Percentiles rank a stretch among this genome's conserved stretches.
phyloP scores from a whole-genome alignment of 2,888 invertebrate species.

The Leucoma salicis region DNA sequence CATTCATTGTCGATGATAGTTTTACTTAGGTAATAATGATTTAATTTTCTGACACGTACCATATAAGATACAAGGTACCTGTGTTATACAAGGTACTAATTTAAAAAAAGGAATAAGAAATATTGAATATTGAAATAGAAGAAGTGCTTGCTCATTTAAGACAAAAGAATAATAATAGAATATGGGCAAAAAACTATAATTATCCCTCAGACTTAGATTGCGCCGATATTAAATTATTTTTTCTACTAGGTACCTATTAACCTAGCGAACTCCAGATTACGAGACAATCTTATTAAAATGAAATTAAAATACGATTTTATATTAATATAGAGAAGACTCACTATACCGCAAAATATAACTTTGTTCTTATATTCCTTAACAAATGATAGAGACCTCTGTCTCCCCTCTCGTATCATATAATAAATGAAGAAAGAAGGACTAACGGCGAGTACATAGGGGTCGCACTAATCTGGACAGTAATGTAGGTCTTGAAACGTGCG shows the following conservation, averaged over 20 bases:
- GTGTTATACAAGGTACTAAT: too few relatives aligned
- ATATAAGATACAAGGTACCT: too few relatives aligned
- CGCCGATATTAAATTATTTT: conserved; percentile 49
- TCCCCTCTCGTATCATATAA: conserved; percentile 16
- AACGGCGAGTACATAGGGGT: conserved; percentile 26
- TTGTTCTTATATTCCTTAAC: conserved; percentile 38
- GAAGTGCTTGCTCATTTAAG: too few relatives aligned
- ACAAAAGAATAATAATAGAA: neutral
- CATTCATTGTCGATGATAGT: too few relatives aligned
- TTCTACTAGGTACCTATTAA: conserved; percentile 37
- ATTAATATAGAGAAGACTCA: conserved; percentile 1
- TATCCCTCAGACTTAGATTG: conserved; percentile 31
- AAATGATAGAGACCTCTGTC: conserved; percentile 36
- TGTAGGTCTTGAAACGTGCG: conserved; percentile 61
- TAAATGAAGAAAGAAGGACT: conserved; percentile 8
- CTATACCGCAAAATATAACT: conserved; percentile 17
- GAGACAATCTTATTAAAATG: conserved; percentile 17
- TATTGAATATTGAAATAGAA: too few relatives aligned
- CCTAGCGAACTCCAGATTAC: conserved; percentile 37
- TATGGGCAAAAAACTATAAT: too few relatives aligned
- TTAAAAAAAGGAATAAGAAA: too few relatives aligned
- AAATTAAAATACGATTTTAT: conserved; percentile 23
- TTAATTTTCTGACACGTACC: too few relatives aligned
- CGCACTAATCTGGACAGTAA: conserved; percentile 36
- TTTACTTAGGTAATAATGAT: too few relatives aligned